Evolutionary conservation across 2,113 vertebrate species (phyloP).

Genomic region (Pomatorhinus ruficollis): DNA sequence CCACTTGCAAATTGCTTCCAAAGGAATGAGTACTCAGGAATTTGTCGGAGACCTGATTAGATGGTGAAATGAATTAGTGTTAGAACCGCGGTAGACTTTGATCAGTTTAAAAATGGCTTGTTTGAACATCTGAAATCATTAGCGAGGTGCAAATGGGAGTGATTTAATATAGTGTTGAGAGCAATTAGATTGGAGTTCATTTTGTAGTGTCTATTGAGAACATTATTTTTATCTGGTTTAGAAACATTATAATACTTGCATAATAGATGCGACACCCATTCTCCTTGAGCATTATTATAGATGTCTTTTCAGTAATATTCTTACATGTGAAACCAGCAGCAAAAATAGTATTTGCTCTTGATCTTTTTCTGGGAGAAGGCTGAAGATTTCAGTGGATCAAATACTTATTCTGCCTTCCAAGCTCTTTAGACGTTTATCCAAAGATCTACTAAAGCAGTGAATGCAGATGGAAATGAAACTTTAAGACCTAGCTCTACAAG

Average conservation of each 20-base stretch:
- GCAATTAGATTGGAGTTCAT: constrained; percentile 30
- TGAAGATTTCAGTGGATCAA: neutral
- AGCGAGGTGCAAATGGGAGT: constrained; percentile 49
- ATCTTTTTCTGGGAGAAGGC: neutral
- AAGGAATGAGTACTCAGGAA: constrained; percentile 44
- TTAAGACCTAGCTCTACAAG: constrained; percentile 4
- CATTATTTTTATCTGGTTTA: constrained; percentile 56
- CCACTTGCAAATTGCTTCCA: constrained; percentile 33
- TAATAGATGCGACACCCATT: constrained; percentile 26
- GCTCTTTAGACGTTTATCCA: constrained; percentile 4
- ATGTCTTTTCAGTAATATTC: neutral
- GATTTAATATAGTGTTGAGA: constrained; percentile 16
- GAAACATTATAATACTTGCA: constrained; percentile 49
- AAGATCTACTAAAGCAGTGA: neutral
- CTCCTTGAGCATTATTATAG: constrained; percentile 23
- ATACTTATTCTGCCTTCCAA: neutral
- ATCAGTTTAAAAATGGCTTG: constrained; percentile 43
- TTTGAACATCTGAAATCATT: constrained; percentile 63
- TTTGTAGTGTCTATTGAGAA: constrained; percentile 37
- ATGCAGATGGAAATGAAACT: constrained; percentile 14
- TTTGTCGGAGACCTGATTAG: constrained; percentile 56
- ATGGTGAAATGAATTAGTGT: constrained; percentile 55
- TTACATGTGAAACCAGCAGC: neutral
- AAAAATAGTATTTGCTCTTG: constrained; percentile 28
- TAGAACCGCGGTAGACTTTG: constrained; percentile 50